Evolutionary conservation across 2,797 vertebrate genomes (phyloP).

Genomic region (Malacoraja senta): DNA sequence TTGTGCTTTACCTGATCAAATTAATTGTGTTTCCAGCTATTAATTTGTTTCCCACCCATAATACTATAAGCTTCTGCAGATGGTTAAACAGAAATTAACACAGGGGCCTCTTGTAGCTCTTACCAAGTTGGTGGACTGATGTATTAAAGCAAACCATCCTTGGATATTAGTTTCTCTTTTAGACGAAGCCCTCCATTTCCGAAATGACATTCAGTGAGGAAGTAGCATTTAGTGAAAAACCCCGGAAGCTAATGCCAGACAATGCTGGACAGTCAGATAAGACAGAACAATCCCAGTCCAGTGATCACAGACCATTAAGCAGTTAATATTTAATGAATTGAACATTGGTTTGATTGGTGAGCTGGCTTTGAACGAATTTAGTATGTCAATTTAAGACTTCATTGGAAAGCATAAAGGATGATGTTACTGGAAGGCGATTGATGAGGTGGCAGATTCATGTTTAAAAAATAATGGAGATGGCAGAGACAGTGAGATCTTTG

Average conservation of each 20-base stretch:
- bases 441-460: not conserved
- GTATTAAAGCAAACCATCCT: not conserved
- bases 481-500: not conserved
- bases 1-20: not conserved
- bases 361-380: not conserved
- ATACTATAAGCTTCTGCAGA: not conserved
- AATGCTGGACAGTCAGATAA: not conserved
- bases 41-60: not conserved
- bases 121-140: not conserved
- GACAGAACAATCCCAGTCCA: not conserved
- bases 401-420: not conserved
- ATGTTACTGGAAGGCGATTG: not conserved
- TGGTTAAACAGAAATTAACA: not conserved
- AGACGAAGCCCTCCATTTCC: not conserved
- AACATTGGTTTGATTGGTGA: not conserved
- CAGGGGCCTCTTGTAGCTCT: not conserved
- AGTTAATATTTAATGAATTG: not conserved
- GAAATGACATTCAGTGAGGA: not conserved
- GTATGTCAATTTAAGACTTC: not conserved
- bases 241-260: not conserved
- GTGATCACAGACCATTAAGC: not conserved
- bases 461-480: not conserved
- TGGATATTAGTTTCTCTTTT: not conserved
- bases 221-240: not conserved
- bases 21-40: too few relatives aligned